Conservation (phyloP, 1,140 invertebrate genomes). For the Temnothorax longispinosus region DNA sequence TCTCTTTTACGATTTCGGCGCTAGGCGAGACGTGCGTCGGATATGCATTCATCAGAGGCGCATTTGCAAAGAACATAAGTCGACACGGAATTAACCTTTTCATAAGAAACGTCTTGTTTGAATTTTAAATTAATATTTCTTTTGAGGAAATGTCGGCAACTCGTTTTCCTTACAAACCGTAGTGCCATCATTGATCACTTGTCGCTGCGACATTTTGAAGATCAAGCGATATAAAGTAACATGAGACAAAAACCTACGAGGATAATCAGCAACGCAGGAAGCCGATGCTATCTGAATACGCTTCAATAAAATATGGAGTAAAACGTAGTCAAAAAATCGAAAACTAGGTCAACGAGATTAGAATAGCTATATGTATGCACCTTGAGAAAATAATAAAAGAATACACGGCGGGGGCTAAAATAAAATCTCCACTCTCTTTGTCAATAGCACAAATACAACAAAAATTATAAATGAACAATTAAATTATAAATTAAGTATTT, state of each 20-base stretch:
- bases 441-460: not conserved
- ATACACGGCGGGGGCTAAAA: not conserved
- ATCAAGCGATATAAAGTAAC: constrained; percentile 3
- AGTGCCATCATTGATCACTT: constrained; percentile 13
- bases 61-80: constrained; percentile 6
- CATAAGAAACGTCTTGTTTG: not conserved
- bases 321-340: not conserved
- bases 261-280: not conserved
- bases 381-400: not conserved
- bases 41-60: not conserved
- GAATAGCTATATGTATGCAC: not conserved
- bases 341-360: not conserved
- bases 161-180: constrained; percentile 40
- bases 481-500: not conserved
- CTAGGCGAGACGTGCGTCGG: not conserved
- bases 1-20: constrained; percentile 37
- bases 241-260: not conserved
- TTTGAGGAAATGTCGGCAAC: not conserved
- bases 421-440: not conserved
- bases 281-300: constrained; percentile 27
- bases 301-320: not conserved
- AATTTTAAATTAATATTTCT: not conserved
- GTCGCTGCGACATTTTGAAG: constrained; percentile 21
- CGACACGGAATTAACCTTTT: constrained; percentile 38
- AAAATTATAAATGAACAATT: not conserved